Conservation (phyloP, 1,140 invertebrate genomes). For the Trinorchestia longiramus region DNA sequence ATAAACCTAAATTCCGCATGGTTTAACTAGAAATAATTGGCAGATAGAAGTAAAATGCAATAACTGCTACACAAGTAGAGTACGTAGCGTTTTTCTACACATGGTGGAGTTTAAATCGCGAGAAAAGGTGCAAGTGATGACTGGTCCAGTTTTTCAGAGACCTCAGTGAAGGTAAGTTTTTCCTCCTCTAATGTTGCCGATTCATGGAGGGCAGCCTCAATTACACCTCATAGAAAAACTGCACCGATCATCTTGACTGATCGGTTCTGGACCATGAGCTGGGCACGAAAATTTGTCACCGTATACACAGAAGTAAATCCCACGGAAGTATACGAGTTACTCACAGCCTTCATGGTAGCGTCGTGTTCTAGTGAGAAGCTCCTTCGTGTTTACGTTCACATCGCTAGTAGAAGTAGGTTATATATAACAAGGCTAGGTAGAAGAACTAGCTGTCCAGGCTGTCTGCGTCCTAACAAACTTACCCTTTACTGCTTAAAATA, state of each 20-base stretch:
- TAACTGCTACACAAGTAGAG: background rate
- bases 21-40: background rate
- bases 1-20: background rate
- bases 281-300: background rate
- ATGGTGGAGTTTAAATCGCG: background rate
- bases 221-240: background rate
- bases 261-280: background rate
- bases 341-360: conserved; percentile 10
- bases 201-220: background rate
- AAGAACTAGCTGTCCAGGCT: conserved; percentile 16
- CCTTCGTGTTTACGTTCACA: background rate
- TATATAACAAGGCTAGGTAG: background rate
- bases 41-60: background rate
- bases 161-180: conserved; percentile 12
- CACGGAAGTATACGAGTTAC: background rate
- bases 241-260: background rate
- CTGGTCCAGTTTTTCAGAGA: background rate
- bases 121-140: conserved; percentile 41
- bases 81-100: background rate
- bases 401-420: conserved; percentile 25
- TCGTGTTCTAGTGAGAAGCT: background rate
- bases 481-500: conserved; percentile 3
- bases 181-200: background rate
- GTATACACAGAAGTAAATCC: background rate
- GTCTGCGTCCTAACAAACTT: background rate